Percentiles rank a stretch among this genome's conserved stretches.
Evolutionary conservation across 2,113 vertebrate species (phyloP).

Genomic region (Erpornis zantholeuca): DNA sequence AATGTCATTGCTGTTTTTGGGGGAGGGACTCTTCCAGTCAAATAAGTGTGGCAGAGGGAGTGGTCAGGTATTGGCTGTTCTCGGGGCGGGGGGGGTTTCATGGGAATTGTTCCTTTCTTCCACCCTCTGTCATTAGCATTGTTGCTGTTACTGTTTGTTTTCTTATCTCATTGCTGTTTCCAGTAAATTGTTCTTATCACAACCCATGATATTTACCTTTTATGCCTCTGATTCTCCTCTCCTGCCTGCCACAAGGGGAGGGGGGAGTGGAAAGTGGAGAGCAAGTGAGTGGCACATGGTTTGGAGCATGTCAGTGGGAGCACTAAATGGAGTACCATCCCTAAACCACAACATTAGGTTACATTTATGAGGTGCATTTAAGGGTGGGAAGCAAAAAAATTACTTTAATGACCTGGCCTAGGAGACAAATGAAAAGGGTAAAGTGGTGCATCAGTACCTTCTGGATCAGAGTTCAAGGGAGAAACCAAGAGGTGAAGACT

Average conservation of each 20-base stretch:
- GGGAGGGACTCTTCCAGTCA: fast-evolving
- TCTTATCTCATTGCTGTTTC: not conserved
- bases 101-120: not conserved
- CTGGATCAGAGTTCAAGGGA: not conserved
- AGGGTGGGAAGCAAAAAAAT: not conserved
- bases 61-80: not conserved
- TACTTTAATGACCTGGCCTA: not conserved
- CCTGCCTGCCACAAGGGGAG: not conserved
- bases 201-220: not conserved
- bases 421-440: not conserved
- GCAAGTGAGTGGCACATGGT: not conserved
- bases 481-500: not conserved
- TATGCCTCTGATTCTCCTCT: not conserved
- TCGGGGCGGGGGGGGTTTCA: fast-evolving
- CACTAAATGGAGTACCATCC: not conserved
- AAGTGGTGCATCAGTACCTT: not conserved
- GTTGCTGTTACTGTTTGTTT: not conserved
- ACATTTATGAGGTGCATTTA: not conserved
- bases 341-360: not conserved
- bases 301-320: not conserved
- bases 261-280: not conserved
- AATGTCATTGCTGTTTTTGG: too few relatives aligned
- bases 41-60: fast-evolving
- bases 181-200: not conserved
- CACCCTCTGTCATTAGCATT: not conserved